phyloP scores from a whole-genome alignment of 2,797 vertebrate genomes.

The Chloroceryle inda region DNA sequence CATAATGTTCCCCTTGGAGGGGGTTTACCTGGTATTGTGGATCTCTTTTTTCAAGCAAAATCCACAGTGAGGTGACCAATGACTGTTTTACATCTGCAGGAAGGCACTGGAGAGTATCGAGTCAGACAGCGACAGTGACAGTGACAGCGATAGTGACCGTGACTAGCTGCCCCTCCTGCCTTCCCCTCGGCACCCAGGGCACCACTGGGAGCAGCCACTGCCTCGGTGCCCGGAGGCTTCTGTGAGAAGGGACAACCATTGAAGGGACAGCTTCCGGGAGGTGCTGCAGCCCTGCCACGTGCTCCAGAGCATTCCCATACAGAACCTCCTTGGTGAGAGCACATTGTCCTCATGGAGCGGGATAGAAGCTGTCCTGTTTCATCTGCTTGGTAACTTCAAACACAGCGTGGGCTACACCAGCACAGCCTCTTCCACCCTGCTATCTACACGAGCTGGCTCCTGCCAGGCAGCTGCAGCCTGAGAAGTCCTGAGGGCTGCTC shows the following conservation, averaged over 20 bases:
- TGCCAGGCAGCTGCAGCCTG: neutral
- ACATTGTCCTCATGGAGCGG: accelerated
- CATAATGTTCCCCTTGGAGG: neutral
- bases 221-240: neutral
- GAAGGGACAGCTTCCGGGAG: neutral
- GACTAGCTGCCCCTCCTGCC: neutral
- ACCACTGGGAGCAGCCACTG: accelerated
- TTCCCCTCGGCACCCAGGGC: neutral
- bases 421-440: neutral
- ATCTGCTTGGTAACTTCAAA: no score
- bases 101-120: conserved; percentile 72
- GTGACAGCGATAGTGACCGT: conserved; percentile 5
- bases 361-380: neutral
- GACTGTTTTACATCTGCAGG: conserved; percentile 66
- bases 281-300: neutral
- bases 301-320: accelerated
- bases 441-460: neutral
- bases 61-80: neutral
- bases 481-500: neutral
- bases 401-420: accelerated
- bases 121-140: conserved; percentile 35
- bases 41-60: neutral
- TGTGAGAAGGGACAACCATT: neutral
- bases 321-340: neutral
- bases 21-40: neutral